These are phyloP conservation scores for Diadophis punctatus DNA, from an alignment of 2,113 vertebrate species.

Conservation along the genomic window DNA sequence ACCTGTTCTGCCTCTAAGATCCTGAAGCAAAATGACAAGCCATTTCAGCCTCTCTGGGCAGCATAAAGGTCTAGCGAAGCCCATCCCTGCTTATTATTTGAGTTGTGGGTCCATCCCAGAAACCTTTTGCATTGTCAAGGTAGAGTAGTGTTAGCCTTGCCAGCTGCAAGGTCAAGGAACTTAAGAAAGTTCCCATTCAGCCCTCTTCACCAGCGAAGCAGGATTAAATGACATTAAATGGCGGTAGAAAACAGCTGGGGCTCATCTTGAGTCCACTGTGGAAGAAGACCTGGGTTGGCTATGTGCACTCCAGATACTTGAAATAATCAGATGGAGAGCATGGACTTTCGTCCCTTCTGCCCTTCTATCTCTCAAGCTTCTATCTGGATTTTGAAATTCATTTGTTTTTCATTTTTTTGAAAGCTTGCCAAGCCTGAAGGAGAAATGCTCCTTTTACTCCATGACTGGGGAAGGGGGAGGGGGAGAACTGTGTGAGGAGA, in stretches of 20 bases:
- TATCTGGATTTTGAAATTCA: not conserved
- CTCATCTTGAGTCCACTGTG: conserved; percentile 21
- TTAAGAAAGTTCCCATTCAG: conserved; percentile 22
- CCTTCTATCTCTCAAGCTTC: not conserved
- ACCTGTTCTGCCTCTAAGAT: not conserved
- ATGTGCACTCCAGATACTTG: not conserved
- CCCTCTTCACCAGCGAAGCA: not conserved
- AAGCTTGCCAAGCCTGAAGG: not conserved
- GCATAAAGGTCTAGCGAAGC: not conserved
- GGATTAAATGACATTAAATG: conserved; percentile 21
- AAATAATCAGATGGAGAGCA: conserved; percentile 12
- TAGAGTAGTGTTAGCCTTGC: conserved; percentile 15
- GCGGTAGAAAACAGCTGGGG: conserved; percentile 30
- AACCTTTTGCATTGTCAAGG: conserved; percentile 1
- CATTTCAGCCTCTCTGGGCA: not conserved
- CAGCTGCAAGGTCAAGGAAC: conserved; percentile 30
- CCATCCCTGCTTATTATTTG: conserved; percentile 24
- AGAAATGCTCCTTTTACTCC: not conserved
- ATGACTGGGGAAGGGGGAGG: not conserved
- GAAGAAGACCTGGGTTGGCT: not conserved
- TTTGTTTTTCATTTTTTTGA: not conserved
- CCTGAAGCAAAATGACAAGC: not conserved
- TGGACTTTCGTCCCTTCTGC: conserved; percentile 5
- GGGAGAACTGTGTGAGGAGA: not conserved
- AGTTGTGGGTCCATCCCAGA: conserved; percentile 19